These are phyloP conservation scores for Ormyrus nitidulus DNA, from an alignment of 2,888 invertebrate species.

Conservation along the genomic window DNA sequence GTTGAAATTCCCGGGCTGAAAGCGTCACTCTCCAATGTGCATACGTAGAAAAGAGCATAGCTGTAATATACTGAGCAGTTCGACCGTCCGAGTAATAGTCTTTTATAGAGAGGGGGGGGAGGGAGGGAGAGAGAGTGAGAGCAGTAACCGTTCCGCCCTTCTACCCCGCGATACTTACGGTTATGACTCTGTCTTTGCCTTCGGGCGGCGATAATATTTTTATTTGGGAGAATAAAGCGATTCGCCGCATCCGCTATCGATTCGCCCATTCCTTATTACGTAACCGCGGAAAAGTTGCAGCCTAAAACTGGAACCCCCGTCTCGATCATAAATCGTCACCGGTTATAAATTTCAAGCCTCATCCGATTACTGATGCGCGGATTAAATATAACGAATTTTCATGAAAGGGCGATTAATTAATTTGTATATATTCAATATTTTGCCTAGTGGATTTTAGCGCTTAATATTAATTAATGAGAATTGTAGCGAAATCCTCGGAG, in stretches of 20 bases:
- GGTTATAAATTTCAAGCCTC: no score
- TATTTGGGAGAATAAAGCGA: neutral
- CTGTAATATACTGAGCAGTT: constrained; percentile 3
- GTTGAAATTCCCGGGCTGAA: no score
- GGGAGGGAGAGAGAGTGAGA: neutral
- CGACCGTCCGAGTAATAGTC: constrained; percentile 8
- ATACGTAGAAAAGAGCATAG: neutral
- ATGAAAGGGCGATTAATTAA: no score
- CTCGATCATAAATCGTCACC: no score
- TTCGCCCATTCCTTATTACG: no score
- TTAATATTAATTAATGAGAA: constrained; percentile 4
- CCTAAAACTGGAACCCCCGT: no score
- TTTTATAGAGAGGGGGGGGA: neutral
- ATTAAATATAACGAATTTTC: no score
- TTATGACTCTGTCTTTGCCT: neutral
- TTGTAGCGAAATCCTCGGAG: neutral
- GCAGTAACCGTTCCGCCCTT: constrained; percentile 11
- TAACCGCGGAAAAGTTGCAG: no score
- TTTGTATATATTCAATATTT: no score
- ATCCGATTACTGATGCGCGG: no score
- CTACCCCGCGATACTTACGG: constrained; percentile 22
- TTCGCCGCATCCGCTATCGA: no score
- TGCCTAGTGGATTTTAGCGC: neutral
- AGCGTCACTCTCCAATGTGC: neutral
- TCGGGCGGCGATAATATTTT: constrained; percentile 20